phyloP scores from a whole-genome alignment of 2,797 vertebrate genomes.

The Paramormyrops hopkinsi region DNA sequence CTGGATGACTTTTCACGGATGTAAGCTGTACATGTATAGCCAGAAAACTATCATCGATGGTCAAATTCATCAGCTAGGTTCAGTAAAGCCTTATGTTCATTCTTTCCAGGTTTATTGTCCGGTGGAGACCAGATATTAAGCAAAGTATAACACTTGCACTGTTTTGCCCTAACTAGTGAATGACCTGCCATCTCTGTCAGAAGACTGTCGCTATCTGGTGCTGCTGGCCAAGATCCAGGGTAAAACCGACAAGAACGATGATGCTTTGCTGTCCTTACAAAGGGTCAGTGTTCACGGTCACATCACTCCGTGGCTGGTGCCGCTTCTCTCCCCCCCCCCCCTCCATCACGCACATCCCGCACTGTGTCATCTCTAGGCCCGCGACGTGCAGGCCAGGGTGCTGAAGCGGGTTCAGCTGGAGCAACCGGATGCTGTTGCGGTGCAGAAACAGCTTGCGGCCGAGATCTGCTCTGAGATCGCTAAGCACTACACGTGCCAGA shows the following conservation, averaged over 20 bases:
- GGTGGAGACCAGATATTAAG: neutral
- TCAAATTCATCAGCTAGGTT: neutral
- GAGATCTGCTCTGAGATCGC: slow-evolving; percentile 95
- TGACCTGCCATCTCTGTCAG: slow-evolving; percentile 75
- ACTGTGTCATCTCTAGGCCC: slow-evolving; percentile 60
- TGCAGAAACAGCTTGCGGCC: slow-evolving; percentile 85
- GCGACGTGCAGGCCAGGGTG: slow-evolving; percentile 85
- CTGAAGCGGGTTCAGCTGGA: slow-evolving; percentile 87
- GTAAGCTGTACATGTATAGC: neutral
- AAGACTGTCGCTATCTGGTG: slow-evolving; percentile 78
- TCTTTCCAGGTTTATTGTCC: neutral
- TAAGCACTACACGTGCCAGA: slow-evolving; percentile 83
- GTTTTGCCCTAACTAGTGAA: slow-evolving; percentile 59
- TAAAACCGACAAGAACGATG: slow-evolving; percentile 75
- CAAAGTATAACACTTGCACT: neutral
- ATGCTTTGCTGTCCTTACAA: slow-evolving; percentile 76
- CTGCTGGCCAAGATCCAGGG: slow-evolving; percentile 86
- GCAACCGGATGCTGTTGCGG: slow-evolving; percentile 79
- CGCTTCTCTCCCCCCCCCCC: too few species aligned
- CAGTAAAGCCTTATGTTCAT: neutral
- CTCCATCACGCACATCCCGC: neutral
- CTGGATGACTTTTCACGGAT: neutral
- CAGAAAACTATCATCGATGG: neutral
- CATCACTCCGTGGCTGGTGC: neutral
- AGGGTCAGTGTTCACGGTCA: slow-evolving; percentile 58